Evolutionary conservation across 1,140 invertebrate species (phyloP), one percentile per base, ranked within the genome.

Genomic region (Delia radicum): DNA sequence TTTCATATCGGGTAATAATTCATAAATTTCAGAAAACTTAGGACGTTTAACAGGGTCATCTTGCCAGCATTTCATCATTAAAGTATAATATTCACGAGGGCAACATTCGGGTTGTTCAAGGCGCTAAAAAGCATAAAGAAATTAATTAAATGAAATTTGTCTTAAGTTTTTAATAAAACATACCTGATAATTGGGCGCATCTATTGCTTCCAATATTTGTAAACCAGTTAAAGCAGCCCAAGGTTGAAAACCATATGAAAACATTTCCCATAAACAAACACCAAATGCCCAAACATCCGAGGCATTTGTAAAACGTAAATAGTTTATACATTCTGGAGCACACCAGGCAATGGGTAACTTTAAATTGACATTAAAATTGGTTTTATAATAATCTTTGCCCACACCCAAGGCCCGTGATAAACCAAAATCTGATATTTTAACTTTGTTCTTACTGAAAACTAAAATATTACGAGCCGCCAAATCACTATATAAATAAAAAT

Each of bases 211-310:
- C 1, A 99, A 87, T 78, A 99, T 99, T 88, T 99, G 94, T 79
- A 97, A 94, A 0, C 98, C 97, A 0, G 96, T 98, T 26, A 97
- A 89, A 0, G 96, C 97, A 0, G 95, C 94, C 97, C 97, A 99
- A 0, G 98, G 98, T 86, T 98, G 96, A 83, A 97, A 96, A 10
- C 98, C 98, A 82, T 98, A 98, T 12, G 95, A 96, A 84, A 99
- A 99, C 94, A 99, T 97, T 87, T 99, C 98, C 97, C 98, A 99
- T 0, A 99, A 87, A n/a, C 96, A 98, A 0, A 99, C 97, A 10
- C 94, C 98, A 87, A 94, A 99, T 0, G 97, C 96, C 98, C 98
- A 99, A 0, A 98, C 95, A 87, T 99, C 98, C 79, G 95, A 97
- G 0, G 96, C 92, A 13, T 96, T 96, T 5, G 97, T 99, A 82